phyloP scores from a whole-genome alignment of 2,113 vertebrate species.

The Trachemys scripta region DNA sequence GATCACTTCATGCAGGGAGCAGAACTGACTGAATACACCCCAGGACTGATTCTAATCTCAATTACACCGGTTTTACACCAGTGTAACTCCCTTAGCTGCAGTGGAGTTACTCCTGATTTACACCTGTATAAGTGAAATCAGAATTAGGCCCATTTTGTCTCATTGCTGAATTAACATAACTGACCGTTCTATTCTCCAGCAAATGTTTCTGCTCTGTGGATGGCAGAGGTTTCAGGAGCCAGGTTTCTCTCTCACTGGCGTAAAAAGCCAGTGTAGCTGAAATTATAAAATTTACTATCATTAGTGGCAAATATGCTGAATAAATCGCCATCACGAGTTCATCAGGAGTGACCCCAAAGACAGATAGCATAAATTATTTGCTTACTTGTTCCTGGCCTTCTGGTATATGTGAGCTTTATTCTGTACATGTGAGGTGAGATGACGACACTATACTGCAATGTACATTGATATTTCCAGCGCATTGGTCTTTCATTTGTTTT shows the following conservation, averaged over 20 bases:
- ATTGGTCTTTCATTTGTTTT: neutral
- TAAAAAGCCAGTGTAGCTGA: conserved; percentile 16
- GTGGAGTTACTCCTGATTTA: neutral
- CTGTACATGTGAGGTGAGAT: neutral
- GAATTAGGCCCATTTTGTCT: conserved; percentile 16
- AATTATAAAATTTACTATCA: conserved; percentile 27
- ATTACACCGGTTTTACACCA: neutral
- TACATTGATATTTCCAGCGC: neutral
- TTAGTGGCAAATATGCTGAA: neutral
- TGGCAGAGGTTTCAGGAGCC: neutral
- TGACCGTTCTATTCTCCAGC: conserved; percentile 32
- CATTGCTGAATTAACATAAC: conserved; percentile 1
- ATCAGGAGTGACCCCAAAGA: neutral
- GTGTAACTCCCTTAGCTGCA: neutral
- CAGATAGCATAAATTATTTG: neutral
- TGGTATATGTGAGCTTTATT: neutral
- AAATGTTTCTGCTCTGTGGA: neutral
- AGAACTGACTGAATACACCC: neutral
- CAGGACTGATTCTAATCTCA: neutral
- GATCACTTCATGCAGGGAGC: neutral
- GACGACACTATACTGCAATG: neutral
- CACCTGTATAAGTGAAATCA: conserved; percentile 31
- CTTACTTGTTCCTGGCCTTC: neutral
- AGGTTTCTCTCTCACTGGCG: neutral
- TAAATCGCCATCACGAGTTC: neutral